Evolutionary conservation across 2,888 invertebrate genomes (phyloP).

Genomic region (Campoplex nolae): DNA sequence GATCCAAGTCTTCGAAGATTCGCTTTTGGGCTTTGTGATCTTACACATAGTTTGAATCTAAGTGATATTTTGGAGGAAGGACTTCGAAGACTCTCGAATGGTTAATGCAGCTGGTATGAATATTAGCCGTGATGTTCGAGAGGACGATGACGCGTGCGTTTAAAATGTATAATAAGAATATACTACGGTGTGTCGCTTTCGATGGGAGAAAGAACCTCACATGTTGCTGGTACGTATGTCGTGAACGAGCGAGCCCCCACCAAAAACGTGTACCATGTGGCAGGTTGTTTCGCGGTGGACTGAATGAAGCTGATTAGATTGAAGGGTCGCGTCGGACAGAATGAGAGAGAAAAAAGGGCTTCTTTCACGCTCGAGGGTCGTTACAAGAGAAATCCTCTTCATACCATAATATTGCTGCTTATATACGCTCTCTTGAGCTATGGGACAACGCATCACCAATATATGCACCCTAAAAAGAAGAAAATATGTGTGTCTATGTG

Average conservation of each 20-base stretch:
- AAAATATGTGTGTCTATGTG: conserved; percentile 13
- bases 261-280: conserved; percentile 76
- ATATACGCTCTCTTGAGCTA: conserved; percentile 46
- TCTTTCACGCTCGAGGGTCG: conserved; percentile 77
- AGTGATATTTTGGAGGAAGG: conserved; percentile 36
- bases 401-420: conserved; percentile 67
- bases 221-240: conserved; percentile 38
- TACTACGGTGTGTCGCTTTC: background rate
- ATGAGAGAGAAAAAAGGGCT: conserved; percentile 66
- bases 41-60: conserved; percentile 6
- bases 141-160: conserved; percentile 61
- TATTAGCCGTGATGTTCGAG: conserved; percentile 33
- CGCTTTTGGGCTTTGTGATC: conserved; percentile 50
- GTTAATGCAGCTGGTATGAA: conserved; percentile 19
- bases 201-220: conserved; percentile 28
- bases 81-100: background rate
- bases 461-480: conserved; percentile 40
- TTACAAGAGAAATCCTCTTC: conserved; percentile 71
- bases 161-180: conserved; percentile 39
- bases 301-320: conserved; percentile 82
- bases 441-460: conserved; percentile 38
- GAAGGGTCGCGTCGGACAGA: conserved; percentile 74
- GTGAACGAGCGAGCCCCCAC: conserved; percentile 48
- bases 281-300: conserved; percentile 80
- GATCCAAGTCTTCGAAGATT: conserved; percentile 36